Percentiles rank a stretch among this genome's conserved stretches.
These are phyloP conservation scores for Carposina sasakii DNA, from an alignment of 1,140 invertebrate genomes.

Conservation along the genomic window DNA sequence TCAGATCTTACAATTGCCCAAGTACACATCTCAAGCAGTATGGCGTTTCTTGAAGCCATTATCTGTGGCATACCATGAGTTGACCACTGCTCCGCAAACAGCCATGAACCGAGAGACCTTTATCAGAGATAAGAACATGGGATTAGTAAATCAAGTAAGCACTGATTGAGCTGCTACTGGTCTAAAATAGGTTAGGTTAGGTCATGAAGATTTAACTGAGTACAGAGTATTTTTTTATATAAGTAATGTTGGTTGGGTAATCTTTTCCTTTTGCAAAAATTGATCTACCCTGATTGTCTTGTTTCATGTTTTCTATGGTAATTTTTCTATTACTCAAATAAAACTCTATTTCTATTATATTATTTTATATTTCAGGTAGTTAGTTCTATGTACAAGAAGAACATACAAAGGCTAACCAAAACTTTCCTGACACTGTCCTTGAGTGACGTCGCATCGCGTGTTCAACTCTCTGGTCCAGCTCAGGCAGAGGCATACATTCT, in stretches of 20 bases:
- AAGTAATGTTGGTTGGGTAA: too few species aligned
- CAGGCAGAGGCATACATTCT: conserved; percentile 96
- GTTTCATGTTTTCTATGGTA: too few species aligned
- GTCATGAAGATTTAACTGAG: too few species aligned
- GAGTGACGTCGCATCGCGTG: conserved; percentile 93
- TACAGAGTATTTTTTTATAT: too few species aligned
- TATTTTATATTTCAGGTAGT: conserved; percentile 78
- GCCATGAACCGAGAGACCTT: conserved; percentile 86
- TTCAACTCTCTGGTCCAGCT: conserved; percentile 85
- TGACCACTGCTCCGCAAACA: conserved; percentile 86
- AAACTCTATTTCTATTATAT: conserved; percentile 8
- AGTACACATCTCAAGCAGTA: conserved; percentile 93
- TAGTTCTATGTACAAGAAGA: conserved; percentile 93
- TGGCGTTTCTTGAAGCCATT: conserved; percentile 92
- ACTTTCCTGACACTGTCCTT: conserved; percentile 97
- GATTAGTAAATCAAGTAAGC: conserved; percentile 82
- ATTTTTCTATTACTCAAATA: conserved; percentile 11
- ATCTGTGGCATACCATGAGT: conserved; percentile 92
- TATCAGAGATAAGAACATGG: conserved; percentile 88
- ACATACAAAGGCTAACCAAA: conserved; percentile 97
- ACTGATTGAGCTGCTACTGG: too few species aligned
- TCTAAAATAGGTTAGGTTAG: too few species aligned
- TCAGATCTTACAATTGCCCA: conserved; percentile 84
- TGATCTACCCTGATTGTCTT: too few species aligned
- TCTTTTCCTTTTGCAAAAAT: too few species aligned